phyloP scores from a whole-genome alignment of 2,113 vertebrate genomes.

The Morone saxatilis region DNA sequence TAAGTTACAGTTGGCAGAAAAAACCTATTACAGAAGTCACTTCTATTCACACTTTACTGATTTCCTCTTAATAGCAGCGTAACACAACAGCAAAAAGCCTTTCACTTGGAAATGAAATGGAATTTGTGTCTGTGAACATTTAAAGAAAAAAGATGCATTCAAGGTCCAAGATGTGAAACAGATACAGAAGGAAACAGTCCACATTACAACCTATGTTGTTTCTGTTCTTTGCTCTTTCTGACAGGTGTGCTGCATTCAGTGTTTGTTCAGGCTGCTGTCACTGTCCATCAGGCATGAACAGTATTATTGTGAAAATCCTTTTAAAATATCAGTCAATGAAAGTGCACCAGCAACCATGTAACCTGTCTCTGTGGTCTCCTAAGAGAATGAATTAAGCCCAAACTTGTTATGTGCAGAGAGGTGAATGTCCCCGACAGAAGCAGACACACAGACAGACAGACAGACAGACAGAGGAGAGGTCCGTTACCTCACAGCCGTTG shows the following conservation, averaged over 20 bases:
- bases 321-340: not conserved
- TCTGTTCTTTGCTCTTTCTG: not conserved
- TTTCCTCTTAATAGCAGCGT: not conserved
- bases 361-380: too few relatives aligned
- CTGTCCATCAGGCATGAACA: too few relatives aligned
- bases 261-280: not conserved
- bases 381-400: not conserved
- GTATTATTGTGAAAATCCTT: too few relatives aligned
- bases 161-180: too few relatives aligned
- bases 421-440: not conserved
- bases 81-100: not conserved
- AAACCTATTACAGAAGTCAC: not conserved
- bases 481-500: constrained; percentile 61
- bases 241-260: not conserved
- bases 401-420: not conserved
- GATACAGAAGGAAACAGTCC: not conserved
- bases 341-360: not conserved
- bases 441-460: not conserved
- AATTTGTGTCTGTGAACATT: not conserved
- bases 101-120: not conserved
- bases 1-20: too few relatives aligned
- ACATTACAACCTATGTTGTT: not conserved
- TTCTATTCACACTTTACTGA: not conserved
- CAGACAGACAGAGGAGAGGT: not conserved
- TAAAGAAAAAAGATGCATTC: not conserved